Conservation (phyloP, 2,888 invertebrate genomes). For the Leptura quadrifasciata region DNA sequence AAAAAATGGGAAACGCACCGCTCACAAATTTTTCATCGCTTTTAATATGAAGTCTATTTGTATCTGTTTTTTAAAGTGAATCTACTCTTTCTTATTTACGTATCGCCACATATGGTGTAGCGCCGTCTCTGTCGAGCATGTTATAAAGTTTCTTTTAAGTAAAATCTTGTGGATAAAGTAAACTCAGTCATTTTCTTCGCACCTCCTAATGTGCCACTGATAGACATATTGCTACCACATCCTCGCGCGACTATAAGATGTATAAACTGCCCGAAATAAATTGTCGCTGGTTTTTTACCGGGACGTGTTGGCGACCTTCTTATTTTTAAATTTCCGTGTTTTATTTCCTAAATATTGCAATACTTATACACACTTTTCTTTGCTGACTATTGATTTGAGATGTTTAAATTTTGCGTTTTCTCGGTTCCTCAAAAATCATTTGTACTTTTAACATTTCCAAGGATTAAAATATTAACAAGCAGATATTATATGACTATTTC, state of each 20-base stretch:
- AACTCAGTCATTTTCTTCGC: conserved; percentile 68
- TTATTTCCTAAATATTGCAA: neutral
- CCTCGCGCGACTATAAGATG: conserved; percentile 63
- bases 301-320: conserved; percentile 35
- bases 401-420: too few relatives aligned
- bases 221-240: conserved; percentile 70
- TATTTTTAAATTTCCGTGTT: conserved; percentile 35
- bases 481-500: too few relatives aligned
- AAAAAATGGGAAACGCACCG: conserved; percentile 45
- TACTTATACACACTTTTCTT: neutral
- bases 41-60: conserved; percentile 60
- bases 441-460: too few relatives aligned
- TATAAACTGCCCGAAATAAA: conserved; percentile 49
- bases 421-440: too few relatives aligned
- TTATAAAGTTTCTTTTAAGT: conserved; percentile 57
- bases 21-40: conserved; percentile 65
- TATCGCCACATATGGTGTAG: conserved; percentile 56
- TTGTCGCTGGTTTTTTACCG: conserved; percentile 21
- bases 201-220: conserved; percentile 69
- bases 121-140: conserved; percentile 48
- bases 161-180: conserved; percentile 66
- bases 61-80: conserved; percentile 56
- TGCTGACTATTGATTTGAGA: too few relatives aligned
- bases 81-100: conserved; percentile 51
- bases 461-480: too few relatives aligned